Evolutionary conservation across 2,113 vertebrate species (phyloP).

Genomic region (Brachypodius melanocephalos): DNA sequence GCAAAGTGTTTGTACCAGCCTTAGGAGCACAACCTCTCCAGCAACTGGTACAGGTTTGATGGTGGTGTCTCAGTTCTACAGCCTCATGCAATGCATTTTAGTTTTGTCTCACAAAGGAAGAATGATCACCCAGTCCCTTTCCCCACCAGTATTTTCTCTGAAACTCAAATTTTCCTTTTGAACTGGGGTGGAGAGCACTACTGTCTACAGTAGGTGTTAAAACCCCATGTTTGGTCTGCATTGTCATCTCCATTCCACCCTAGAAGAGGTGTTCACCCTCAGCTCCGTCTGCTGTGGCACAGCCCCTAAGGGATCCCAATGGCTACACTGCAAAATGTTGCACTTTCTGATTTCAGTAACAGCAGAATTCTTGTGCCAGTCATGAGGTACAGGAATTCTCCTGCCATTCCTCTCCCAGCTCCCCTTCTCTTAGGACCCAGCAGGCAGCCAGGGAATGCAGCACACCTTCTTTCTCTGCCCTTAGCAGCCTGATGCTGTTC

Average conservation of each 20-base stretch:
- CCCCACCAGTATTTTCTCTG: neutral
- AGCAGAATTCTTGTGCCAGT: neutral
- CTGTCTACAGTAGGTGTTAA: fast-evolving
- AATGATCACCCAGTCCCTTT: neutral
- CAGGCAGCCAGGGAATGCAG: neutral
- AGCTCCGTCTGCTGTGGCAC: neutral
- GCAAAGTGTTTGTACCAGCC: neutral
- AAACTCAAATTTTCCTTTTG: neutral
- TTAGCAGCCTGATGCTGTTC: neutral
- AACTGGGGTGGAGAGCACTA: neutral
- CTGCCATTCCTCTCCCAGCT: neutral
- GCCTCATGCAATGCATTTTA: neutral
- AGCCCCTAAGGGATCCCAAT: neutral
- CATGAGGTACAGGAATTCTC: neutral
- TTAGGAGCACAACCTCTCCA: neutral
- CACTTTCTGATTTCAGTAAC: neutral
- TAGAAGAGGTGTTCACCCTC: neutral
- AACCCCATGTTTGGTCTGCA: neutral
- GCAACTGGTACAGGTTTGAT: neutral
- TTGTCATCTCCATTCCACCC: neutral
- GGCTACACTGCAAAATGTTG: neutral
- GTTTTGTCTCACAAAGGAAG: neutral
- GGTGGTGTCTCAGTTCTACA: fast-evolving
- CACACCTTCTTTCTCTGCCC: neutral
- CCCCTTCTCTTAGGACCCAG: neutral